Percentiles rank a stretch among this genome's conserved stretches.
Evolutionary conservation across 2,797 vertebrate species (phyloP).

Genomic region (Sebastes oblongus): DNA sequence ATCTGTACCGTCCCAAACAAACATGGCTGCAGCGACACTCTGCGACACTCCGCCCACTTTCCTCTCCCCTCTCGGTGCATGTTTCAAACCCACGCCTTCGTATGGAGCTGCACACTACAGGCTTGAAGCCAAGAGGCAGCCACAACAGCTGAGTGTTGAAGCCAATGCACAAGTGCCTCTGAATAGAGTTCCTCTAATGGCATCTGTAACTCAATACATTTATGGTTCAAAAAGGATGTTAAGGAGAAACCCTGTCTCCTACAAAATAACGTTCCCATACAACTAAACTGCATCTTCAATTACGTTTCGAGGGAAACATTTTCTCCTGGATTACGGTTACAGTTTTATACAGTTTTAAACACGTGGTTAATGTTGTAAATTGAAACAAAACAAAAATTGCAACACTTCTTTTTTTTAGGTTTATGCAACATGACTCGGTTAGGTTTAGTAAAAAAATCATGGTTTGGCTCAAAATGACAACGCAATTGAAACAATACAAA

Average conservation of each 20-base stretch:
- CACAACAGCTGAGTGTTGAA: not conserved
- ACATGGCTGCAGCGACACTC: slow-evolving; percentile 21
- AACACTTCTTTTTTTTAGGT: too few relatives aligned
- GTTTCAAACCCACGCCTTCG: slow-evolving; percentile 11
- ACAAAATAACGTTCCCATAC: not conserved
- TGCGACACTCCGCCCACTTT: slow-evolving; percentile 9
- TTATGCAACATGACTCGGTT: too few relatives aligned
- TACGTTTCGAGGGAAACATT: not conserved
- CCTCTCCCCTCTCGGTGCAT: not conserved
- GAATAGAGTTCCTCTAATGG: not conserved
- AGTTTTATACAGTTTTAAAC: not conserved
- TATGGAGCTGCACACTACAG: not conserved
- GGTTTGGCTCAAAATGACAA: too few relatives aligned
- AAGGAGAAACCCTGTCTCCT: not conserved
- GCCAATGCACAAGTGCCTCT: not conserved
- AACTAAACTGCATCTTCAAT: not conserved
- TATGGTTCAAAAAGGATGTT: not conserved
- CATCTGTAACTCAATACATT: not conserved
- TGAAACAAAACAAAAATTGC: not conserved
- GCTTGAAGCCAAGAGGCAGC: not conserved
- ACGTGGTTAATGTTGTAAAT: not conserved
- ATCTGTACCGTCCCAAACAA: slow-evolving; percentile 40
- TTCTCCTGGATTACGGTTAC: not conserved
- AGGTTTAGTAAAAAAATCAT: too few relatives aligned
- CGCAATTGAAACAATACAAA: too few relatives aligned